These are phyloP conservation scores for Xestia rhomboidea DNA, from an alignment of 2,888 invertebrate genomes.

Conservation along the genomic window DNA sequence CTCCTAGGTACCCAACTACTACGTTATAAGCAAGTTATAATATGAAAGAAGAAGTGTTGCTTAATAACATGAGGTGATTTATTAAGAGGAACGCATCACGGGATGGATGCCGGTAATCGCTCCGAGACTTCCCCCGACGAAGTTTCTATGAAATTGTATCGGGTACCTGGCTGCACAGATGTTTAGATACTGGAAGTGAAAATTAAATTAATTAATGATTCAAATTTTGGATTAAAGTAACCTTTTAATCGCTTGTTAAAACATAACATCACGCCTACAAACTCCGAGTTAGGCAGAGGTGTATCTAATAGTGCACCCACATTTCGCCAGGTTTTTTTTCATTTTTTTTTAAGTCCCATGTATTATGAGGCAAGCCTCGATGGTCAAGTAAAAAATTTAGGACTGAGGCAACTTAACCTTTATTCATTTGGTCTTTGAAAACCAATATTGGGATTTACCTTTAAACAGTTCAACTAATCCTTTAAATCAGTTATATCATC, in stretches of 20 bases:
- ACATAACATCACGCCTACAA: too few species aligned
- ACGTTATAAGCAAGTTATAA: slow-evolving; percentile 65
- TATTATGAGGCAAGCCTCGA: too few species aligned
- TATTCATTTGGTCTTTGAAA: not conserved
- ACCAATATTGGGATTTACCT: not conserved
- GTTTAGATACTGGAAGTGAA: slow-evolving; percentile 45
- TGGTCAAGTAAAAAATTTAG: too few species aligned
- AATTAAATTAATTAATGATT: slow-evolving; percentile 4
- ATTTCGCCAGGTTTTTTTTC: too few species aligned
- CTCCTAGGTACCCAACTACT: not conserved
- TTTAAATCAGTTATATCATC: too few species aligned
- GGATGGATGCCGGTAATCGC: slow-evolving; percentile 72
- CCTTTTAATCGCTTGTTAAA: too few species aligned
- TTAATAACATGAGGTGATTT: slow-evolving; percentile 75
- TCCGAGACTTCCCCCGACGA: slow-evolving; percentile 61
- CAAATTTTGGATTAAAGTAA: too few species aligned
- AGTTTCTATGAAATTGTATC: slow-evolving; percentile 77
- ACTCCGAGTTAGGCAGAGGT: too few species aligned
- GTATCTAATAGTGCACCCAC: too few species aligned
- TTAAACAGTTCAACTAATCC: not conserved
- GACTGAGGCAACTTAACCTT: not conserved
- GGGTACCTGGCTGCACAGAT: slow-evolving; percentile 66
- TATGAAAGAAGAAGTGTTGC: slow-evolving; percentile 71
- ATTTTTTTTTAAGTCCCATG: too few species aligned
- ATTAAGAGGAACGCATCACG: slow-evolving; percentile 68